Percentiles rank a stretch among this genome's conserved stretches.
Evolutionary conservation across 2,113 vertebrate species (phyloP).

Genomic region (Psettodes erumei): DNA sequence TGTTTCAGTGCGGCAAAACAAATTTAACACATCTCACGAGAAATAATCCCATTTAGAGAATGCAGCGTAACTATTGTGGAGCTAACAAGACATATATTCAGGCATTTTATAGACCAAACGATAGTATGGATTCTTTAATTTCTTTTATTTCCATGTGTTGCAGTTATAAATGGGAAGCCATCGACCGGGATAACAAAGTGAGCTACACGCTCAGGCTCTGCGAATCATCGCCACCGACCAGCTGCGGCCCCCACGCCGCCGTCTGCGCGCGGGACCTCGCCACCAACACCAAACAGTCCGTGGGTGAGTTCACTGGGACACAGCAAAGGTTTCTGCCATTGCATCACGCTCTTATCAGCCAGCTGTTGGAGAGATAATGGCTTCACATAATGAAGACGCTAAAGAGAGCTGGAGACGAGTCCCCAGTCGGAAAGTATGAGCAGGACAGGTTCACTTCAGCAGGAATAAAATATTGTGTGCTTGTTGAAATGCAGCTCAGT

Average conservation of each 20-base stretch:
- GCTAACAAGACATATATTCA: too few relatives aligned
- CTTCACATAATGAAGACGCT: not conserved
- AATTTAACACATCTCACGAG: too few relatives aligned
- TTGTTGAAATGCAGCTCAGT: not conserved
- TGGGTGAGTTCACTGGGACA: constrained; percentile 86
- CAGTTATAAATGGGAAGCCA: constrained; percentile 93
- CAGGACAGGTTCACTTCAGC: not conserved
- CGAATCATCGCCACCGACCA: constrained; percentile 65
- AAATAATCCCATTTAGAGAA: too few relatives aligned
- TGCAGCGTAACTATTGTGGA: too few relatives aligned
- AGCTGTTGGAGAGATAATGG: not conserved
- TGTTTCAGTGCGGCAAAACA: too few relatives aligned
- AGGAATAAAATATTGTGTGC: not conserved
- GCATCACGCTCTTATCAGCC: not conserved
- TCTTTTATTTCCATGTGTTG: constrained; percentile 30
- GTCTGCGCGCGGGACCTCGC: constrained; percentile 82
- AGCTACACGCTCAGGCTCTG: constrained; percentile 90
- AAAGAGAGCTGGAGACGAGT: too few relatives aligned
- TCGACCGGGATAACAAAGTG: constrained; percentile 84
- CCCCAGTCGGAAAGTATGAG: not conserved
- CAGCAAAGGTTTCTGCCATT: not conserved
- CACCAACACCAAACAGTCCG: constrained; percentile 61
- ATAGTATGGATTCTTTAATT: not conserved
- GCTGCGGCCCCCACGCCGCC: constrained; percentile 80
- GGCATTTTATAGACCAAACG: too few relatives aligned